Evolutionary conservation across 92 coral and sea anemone species (phyloP), one percentile per base, ranked within the genome.

Genomic region (Phenganax stokvisi): DNA sequence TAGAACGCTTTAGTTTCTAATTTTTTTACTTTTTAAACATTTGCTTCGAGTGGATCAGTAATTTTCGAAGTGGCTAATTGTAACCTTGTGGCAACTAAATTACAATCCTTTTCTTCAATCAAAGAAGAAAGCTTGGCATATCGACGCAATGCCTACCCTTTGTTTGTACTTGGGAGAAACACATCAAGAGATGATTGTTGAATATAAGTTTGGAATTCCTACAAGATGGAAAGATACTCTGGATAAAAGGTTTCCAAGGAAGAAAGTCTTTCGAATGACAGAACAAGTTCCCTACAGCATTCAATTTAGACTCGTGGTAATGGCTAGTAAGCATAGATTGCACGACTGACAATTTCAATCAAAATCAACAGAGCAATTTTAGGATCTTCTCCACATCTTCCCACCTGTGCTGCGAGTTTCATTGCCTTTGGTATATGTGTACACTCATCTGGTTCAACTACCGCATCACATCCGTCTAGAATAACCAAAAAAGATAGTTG

Each of bases 381-480:
- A 37, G 5, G 47, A 37, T 37, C 2, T 28, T 47, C 17, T 68
- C 37, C 30, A 58, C 51, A 56, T 51, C 56, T 28, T 16, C 60
- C n/a, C 51, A 90, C 93, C 87, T 83, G 84, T n/a, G 93, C 89
- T 37, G 91, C 84, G 54, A 80, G 66, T 68, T 93, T 93, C 80
- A 96, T 91, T 83, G 81, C 84, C 7, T 89, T 89, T 6, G 98
- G 90, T 44, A 91, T 91, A 81, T 93, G 97, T 67, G 90, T 89
- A 57, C 98, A 93, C 62, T 91, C 89, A 8, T 88, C 88, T 0
- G 97, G 93, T 75, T 93, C 98, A 4, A 90, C 92, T 5, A 93
- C 98, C 58, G 97, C 97, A 86, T 92, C 88, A 81, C 87, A 86
- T 55, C 98, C 98, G 86, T 93, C 98, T 93, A 8, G 56, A 17